A percentile compares a stretch with the other conserved stretches of the same genome.
Conservation (phyloP, 1,140 invertebrate species). For the Notospermus geniculatus region DNA sequence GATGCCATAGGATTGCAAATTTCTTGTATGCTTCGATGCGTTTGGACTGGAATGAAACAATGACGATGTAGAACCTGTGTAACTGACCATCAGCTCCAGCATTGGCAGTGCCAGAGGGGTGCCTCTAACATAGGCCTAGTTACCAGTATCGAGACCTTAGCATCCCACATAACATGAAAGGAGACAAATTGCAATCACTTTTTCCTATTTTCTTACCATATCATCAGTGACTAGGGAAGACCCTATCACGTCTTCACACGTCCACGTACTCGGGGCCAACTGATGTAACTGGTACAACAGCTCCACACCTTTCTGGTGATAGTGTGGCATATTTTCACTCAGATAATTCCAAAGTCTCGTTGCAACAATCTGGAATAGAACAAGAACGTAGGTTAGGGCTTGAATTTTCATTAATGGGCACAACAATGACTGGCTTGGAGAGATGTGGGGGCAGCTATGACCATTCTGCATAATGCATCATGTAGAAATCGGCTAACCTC, state of each 20-base stretch:
- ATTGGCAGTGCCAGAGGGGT: no score
- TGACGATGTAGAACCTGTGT: not conserved
- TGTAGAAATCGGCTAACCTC: no score
- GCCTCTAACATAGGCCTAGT: no score
- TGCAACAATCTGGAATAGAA: conserved; percentile 60
- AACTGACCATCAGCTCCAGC: no score
- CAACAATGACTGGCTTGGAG: not conserved
- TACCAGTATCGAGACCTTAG: no score
- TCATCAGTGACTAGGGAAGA: conserved; percentile 55
- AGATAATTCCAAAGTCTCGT: conserved; percentile 70
- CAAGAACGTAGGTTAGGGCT: not conserved
- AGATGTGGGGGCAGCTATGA: no score
- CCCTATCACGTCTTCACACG: conserved; percentile 71
- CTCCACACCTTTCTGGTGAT: conserved; percentile 67
- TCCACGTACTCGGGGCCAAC: conserved; percentile 62
- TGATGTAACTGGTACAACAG: conserved; percentile 71
- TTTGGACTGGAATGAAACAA: conserved; percentile 58
- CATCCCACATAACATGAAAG: no score
- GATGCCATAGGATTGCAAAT: conserved; percentile 77
- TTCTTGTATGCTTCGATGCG: conserved; percentile 68
- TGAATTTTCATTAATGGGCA: not conserved
- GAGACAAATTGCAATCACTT: no score
- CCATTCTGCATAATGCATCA: no score
- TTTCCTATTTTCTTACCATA: no score
- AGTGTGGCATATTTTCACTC: conserved; percentile 59